Percentiles rank a stretch among this genome's conserved stretches.
These are phyloP conservation scores for Panurus biarmicus DNA, from an alignment of 2,113 vertebrate species.

Conservation along the genomic window DNA sequence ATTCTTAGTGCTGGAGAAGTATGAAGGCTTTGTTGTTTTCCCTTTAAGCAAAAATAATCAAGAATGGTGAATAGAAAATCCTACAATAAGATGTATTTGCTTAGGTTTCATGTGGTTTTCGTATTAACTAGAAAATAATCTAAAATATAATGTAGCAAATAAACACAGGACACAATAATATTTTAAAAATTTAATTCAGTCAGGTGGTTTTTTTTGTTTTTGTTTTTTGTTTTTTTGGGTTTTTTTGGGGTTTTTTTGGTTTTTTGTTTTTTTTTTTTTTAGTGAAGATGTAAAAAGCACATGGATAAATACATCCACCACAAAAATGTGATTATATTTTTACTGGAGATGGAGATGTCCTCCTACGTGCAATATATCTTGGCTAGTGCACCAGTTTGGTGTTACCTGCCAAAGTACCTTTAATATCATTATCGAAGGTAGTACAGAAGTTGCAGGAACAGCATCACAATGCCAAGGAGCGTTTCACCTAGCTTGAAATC, in stretches of 20 bases:
- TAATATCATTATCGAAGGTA: background rate
- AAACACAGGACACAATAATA: background rate
- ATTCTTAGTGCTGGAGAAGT: background rate
- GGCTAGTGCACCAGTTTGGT: background rate
- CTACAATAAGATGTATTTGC: background rate
- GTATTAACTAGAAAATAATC: background rate
- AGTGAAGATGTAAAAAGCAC: background rate
- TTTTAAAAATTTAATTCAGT: background rate
- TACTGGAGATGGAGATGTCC: background rate
- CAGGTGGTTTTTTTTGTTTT: no score
- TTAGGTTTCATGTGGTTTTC: background rate
- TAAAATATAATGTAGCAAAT: background rate
- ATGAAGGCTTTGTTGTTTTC: background rate
- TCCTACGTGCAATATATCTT: background rate
- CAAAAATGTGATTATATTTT: background rate
- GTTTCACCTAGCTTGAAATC: background rate
- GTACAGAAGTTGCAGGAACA: background rate
- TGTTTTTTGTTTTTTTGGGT: background rate
- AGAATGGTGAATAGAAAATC: background rate
- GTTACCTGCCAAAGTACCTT: background rate
- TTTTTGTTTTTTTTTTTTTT: background rate
- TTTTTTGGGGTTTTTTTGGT: rapidly evolving
- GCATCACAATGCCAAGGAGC: background rate
- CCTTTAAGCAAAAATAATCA: background rate
- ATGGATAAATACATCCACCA: background rate